These are phyloP conservation scores for Drosophila ananassae DNA, from an alignment of 1,140 invertebrate species.

Conservation along the genomic window DNA sequence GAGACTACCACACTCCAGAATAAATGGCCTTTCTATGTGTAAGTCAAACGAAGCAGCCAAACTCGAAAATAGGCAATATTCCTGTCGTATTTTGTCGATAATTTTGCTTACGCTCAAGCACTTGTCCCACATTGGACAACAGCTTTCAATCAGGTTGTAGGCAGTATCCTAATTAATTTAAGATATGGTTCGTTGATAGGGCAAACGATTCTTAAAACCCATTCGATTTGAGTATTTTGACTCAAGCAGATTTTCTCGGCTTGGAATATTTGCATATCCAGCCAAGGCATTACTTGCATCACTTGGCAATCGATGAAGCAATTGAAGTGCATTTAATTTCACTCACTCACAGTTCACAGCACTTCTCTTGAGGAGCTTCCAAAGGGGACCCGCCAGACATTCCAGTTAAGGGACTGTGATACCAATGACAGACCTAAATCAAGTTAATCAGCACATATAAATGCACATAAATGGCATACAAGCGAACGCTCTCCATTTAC, in stretches of 20 bases:
- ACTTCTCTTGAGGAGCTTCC: slow-evolving; percentile 7
- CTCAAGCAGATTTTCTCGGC: slow-evolving; percentile 3
- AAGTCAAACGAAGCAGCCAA: slow-evolving; percentile 21
- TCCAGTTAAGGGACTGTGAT: slow-evolving; percentile 15
- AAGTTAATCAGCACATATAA: slow-evolving; percentile 69
- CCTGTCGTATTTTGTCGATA: neutral
- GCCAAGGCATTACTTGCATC: slow-evolving; percentile 34
- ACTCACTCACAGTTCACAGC: slow-evolving; percentile 30
- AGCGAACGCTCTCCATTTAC: slow-evolving; percentile 13
- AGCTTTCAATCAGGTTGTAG: neutral
- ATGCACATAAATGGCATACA: slow-evolving; percentile 45
- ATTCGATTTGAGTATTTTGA: neutral
- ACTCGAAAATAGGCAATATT: neutral
- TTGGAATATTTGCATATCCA: slow-evolving; percentile 16
- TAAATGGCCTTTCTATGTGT: slow-evolving; percentile 7
- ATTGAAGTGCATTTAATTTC: slow-evolving; percentile 45
- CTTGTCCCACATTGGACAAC: neutral
- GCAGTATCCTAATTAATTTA: neutral
- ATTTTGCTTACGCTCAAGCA: neutral
- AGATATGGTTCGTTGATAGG: neutral
- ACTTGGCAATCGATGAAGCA: slow-evolving; percentile 38
- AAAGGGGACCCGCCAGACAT: neutral
- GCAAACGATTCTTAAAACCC: neutral
- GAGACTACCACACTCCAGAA: slow-evolving; percentile 18
- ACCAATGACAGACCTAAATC: slow-evolving; percentile 38